Evolutionary conservation across 2,113 vertebrate genomes (phyloP).

Genomic region (Cinclus mexicanus): DNA sequence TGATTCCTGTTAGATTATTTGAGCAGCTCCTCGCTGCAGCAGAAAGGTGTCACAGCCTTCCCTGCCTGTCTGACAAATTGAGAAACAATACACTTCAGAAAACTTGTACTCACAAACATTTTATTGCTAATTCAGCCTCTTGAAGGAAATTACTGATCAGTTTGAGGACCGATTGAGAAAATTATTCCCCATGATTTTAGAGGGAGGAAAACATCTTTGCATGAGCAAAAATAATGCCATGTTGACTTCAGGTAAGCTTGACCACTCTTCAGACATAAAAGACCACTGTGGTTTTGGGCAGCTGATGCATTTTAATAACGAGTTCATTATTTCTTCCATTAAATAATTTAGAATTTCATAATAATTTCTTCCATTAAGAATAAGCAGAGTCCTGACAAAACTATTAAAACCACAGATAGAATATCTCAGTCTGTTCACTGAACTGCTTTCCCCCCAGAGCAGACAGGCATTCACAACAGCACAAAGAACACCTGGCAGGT

Average conservation of each 20-base stretch:
- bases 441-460: background rate
- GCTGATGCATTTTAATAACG: background rate
- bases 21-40: background rate
- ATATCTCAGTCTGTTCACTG: background rate
- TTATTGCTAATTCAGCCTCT: background rate
- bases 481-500: background rate
- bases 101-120: background rate
- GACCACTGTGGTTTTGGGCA: background rate
- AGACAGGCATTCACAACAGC: background rate
- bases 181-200: background rate
- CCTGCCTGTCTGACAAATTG: background rate
- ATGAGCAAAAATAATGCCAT: background rate
- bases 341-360: background rate
- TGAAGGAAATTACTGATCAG: background rate
- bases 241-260: background rate
- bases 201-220: background rate
- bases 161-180: background rate
- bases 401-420: background rate
- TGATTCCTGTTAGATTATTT: background rate
- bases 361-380: background rate
- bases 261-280: background rate
- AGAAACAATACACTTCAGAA: background rate
- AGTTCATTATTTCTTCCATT: background rate
- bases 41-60: background rate
- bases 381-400: background rate